Evolutionary conservation across 1,140 invertebrate genomes (phyloP), one percentile per base, ranked within the genome.

Genomic region (Zaprionus ornatus): DNA sequence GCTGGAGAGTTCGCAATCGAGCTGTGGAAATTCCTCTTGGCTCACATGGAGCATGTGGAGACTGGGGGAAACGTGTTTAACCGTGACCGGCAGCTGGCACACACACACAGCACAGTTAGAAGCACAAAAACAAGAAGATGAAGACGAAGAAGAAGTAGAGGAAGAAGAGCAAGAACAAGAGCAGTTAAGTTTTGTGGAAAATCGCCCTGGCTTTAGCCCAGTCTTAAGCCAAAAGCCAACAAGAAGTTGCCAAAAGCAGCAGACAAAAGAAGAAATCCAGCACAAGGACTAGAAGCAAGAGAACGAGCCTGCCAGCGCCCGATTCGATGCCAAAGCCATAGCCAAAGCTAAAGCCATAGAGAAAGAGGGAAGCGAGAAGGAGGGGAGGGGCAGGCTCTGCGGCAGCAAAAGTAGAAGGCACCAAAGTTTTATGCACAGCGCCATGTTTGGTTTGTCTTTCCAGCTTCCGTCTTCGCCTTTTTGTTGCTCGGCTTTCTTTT

Each of bases 401-500:
- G 60, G 73, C 62, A 73, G 70, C 74, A 74, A 40, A 79, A 84
- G 80, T 67, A 79, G 54, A 55, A 55, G 52, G 70, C 64, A 66
- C 68, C 85, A 88, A 90, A 90, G 75, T 90, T 88, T 91, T 91
- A 61, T 91, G 76, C 86, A 77, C 79, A 79, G 74, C 85, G 80
- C 90, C 90, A 91, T 91, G 90, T 91, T 91, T 91, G 90, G 90
- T 91, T 91, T 91, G 90, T 91, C 90, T 91, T 91, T 91, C 65
- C 79, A 91, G 84, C 74, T 91, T 91, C 90, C 90, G 84, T 73
- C 79, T 86, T 71, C 69, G 54, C 59, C 69, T 42, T 78, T 77
- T 76, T 68, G 60, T 65, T 74, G 37, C 78, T 79, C 64, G 56
- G 57, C 80, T 83, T 79, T 66, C 68, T 74, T 72, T 67, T 55